Evolutionary conservation across 2,797 vertebrate genomes (phyloP).

Genomic region (Pseudochaenichthys georgianus): DNA sequence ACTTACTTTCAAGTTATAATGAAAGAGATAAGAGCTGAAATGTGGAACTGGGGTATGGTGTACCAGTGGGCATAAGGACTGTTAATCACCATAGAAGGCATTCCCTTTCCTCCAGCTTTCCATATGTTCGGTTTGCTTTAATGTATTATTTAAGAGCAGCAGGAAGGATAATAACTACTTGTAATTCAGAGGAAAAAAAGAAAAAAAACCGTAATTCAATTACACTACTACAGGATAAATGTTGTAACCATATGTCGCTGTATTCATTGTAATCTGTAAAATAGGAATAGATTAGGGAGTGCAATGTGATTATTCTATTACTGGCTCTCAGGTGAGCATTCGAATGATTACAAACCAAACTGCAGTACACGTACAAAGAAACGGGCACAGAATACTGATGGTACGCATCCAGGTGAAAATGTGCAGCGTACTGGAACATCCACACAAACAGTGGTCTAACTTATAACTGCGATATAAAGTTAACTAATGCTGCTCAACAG

Average conservation of each 20-base stretch:
- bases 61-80: constrained; percentile 24
- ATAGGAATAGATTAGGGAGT: constrained; percentile 4
- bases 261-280: constrained; percentile 7
- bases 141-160: constrained; percentile 46
- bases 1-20: constrained; percentile 35
- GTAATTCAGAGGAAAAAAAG: constrained; percentile 15
- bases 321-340: background rate
- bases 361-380: constrained; percentile 37
- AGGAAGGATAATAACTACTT: constrained; percentile 13
- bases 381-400: constrained; percentile 42
- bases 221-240: constrained; percentile 1
- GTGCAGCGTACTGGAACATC: constrained; percentile 7
- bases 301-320: constrained; percentile 27
- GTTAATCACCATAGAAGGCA: constrained; percentile 28
- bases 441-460: constrained; percentile 14
- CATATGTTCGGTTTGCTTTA: constrained; percentile 9
- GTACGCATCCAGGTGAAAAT: constrained; percentile 17
- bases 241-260: background rate
- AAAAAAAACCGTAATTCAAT: background rate
- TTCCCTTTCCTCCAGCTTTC: constrained; percentile 14
- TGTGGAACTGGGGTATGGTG: constrained; percentile 36
- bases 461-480: constrained; percentile 19
- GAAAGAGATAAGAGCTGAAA: constrained; percentile 35
- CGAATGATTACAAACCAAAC: background rate
- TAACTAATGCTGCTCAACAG: constrained; percentile 16